A percentile compares a stretch with the other conserved stretches of the same genome.
phyloP scores from a whole-genome alignment of 2,888 invertebrate genomes.

The Carcina quercana region DNA sequence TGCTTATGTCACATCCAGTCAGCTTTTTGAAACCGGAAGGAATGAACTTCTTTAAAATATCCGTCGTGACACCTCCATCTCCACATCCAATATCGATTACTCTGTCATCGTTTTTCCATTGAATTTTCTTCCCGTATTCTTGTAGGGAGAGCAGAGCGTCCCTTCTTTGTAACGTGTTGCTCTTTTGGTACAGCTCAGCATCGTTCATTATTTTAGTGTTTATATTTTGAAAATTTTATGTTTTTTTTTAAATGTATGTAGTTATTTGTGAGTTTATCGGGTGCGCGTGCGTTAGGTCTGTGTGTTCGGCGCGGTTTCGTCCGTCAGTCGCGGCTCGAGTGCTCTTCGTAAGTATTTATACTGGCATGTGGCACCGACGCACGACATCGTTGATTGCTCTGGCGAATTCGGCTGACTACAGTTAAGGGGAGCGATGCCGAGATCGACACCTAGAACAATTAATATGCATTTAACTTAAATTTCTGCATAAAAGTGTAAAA shows the following conservation, averaged over 20 bases:
- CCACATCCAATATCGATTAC: constrained; percentile 84
- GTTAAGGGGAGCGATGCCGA: constrained; percentile 8
- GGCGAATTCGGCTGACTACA: constrained; percentile 20
- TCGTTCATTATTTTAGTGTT: constrained; percentile 67
- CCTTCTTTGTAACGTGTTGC: constrained; percentile 79
- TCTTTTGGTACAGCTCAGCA: constrained; percentile 79
- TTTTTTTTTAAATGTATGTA: constrained; percentile 16
- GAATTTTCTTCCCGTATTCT: constrained; percentile 74
- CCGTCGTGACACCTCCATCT: constrained; percentile 80
- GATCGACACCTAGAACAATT: too few relatives aligned
- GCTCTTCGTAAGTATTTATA: constrained; percentile 55
- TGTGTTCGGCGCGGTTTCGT: constrained; percentile 49
- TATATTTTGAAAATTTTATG: constrained; percentile 8
- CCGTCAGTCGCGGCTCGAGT: constrained; percentile 43
- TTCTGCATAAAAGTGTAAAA: too few relatives aligned
- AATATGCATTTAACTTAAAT: too few relatives aligned
- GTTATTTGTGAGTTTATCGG: constrained; percentile 17
- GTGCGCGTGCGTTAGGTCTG: constrained; percentile 43
- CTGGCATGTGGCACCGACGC: constrained; percentile 39
- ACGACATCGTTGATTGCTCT: constrained; percentile 26
- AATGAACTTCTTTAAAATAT: constrained; percentile 74
- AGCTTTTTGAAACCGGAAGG: constrained; percentile 68
- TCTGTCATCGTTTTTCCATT: constrained; percentile 67
- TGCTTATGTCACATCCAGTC: constrained; percentile 81
- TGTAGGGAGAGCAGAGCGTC: constrained; percentile 74